Base-by-base conservation (phyloP, 1,140 invertebrate species). In the Paracyclopina nana region DNA sequence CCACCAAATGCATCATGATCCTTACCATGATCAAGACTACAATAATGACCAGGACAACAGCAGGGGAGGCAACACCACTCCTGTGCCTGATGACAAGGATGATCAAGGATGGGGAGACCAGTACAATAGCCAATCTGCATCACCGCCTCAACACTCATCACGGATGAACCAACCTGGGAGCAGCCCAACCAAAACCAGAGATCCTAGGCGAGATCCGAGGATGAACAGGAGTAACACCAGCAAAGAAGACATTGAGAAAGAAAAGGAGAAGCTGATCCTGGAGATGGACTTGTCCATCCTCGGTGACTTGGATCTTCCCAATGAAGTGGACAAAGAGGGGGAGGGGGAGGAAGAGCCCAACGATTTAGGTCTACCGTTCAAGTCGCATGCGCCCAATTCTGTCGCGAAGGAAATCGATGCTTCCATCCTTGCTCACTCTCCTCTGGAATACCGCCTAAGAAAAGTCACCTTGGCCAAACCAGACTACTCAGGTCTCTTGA, bases 331-430 rank as follows among this genome's bases (percentile, higher is more conserved):
- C 6, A 22, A 42, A 42, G 40, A 42, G 14, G 40, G 24, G 20
- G 46, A 49, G 12, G 44, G 27, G 16, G 44, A 50, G 29, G 20
- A 50, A 4, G 20, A 45, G 9, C 24, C 25, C 9, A 22, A 14
- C 8, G 22, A 22, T n/a, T 14, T 28, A 20, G 46, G 46, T n/a
- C 22, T 52, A 8, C 50, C 41, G 4, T 50, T 50, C 24, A 50
- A 50, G 18, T 31, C 48, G 9, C 28, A 50, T 38, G 9, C 11
- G 9, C 8, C 27, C 8, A 9, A 29, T 3, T 22, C 9, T 3
- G 50, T 42, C 14, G 38, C 50, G n/a, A 25, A 44, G 18, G 50
- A 46, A 18, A 52, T 52, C 14, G 50, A 42, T 2, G 50, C 50
- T 26, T 46, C 31, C 34, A 46, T 52, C 18, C 16, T 5, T 16